A percentile compares a stretch with the other conserved stretches of the same genome.
Conservation (phyloP, 2,797 vertebrate species). For the Phrynocephalus forsythii region DNA sequence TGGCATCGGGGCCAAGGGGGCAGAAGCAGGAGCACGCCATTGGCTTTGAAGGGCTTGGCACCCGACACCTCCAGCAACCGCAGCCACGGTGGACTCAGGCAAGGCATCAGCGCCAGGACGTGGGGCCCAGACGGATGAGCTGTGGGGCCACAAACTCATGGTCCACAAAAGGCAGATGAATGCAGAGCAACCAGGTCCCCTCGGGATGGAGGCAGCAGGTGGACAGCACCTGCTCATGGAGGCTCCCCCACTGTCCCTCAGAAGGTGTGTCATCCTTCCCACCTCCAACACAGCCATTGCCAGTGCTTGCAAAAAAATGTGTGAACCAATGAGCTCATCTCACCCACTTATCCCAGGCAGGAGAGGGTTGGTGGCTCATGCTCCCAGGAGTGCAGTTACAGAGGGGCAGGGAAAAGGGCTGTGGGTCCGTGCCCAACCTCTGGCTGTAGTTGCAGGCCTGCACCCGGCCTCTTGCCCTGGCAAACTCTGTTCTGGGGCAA, state of each 20-base stretch:
- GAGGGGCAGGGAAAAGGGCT: not conserved
- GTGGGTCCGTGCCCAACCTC: no score
- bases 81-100: slow-evolving; percentile 49
- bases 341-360: not conserved
- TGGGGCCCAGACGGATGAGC: slow-evolving; percentile 46
- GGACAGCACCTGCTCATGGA: slow-evolving; percentile 42
- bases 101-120: not conserved
- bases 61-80: slow-evolving; percentile 82
- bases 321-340: not conserved
- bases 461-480: no score
- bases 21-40: slow-evolving; percentile 87
- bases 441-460: no score
- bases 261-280: not conserved
- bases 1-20: slow-evolving; percentile 19
- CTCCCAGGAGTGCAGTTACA: not conserved
- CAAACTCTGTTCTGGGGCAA: no score
- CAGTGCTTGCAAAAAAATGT: not conserved
- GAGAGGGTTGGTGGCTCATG: not conserved
- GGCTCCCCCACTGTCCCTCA: not conserved
- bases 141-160: slow-evolving; percentile 74
- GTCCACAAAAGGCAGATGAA: slow-evolving; percentile 60
- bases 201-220: slow-evolving; percentile 31
- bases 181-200: slow-evolving; percentile 45
- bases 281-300: not conserved
- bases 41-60: slow-evolving; percentile 77